These are phyloP conservation scores for Delichon dasypus DNA, from an alignment of 2,797 vertebrate species.

Conservation along the genomic window DNA sequence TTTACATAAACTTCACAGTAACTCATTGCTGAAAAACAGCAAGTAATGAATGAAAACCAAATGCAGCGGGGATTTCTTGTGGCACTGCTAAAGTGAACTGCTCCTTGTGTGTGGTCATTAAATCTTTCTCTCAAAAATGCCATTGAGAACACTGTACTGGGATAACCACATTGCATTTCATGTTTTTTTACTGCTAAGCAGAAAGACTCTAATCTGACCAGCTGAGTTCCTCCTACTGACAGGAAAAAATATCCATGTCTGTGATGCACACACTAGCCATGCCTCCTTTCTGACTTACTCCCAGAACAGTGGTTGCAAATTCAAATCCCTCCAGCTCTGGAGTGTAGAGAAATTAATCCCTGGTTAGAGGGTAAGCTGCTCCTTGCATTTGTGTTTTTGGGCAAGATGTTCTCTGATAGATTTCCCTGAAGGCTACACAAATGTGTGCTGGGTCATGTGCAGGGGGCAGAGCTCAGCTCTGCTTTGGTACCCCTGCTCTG, in stretches of 20 bases:
- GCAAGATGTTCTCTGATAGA: accelerated
- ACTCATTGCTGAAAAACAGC: not conserved
- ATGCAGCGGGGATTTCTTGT: not conserved
- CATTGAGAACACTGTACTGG: not conserved
- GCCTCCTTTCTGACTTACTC: not conserved
- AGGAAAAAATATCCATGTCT: not conserved
- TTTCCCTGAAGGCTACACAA: not conserved
- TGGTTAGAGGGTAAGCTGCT: not conserved
- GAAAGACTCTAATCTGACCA: not conserved
- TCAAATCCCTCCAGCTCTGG: not conserved
- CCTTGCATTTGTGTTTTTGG: not conserved
- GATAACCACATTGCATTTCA: not conserved
- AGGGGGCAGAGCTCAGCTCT: not conserved
- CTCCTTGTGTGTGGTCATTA: not conserved
- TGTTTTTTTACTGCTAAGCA: not conserved
- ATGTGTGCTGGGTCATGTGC: not conserved
- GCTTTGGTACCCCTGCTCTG: not conserved
- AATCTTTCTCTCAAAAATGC: not conserved
- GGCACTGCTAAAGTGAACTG: not conserved
- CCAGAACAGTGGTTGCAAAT: not conserved
- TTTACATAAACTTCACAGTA: not conserved
- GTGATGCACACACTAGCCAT: not conserved
- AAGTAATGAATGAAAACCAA: not conserved
- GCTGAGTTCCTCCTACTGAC: not conserved
- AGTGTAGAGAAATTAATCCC: not conserved